Base-by-base conservation (phyloP, 37 sponge, comb jelly and placozoan species). In the Cliona cf. orientalis region DNA sequence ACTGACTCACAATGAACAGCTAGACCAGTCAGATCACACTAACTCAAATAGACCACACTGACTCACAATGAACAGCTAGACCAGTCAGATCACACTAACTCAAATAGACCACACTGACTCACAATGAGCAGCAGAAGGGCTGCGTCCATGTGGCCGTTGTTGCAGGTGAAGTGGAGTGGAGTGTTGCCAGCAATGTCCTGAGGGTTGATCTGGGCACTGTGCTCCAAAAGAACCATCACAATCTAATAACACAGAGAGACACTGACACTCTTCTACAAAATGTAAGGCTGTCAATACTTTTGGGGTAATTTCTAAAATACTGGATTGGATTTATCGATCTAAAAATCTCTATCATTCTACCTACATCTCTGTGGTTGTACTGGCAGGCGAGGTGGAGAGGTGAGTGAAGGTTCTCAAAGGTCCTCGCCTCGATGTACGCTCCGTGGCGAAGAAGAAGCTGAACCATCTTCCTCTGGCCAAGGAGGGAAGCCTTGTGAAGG, bases 351-450 rank as follows among this genome's bases (percentile, higher is more conserved):
- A 36, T 36, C 29, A 26, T 26, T 14, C 22, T n/a, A 5, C 95
- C 67, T 45, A 93, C 95, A 75, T 93, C 90, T 59, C 84, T 84
- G 73, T 95, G 88, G 73, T 95, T 90, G 80, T 95, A 98, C 60
- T 95, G 96, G 59, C 96, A 93, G 26, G 96, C 94, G 25, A 90
- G 80, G 74, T 98, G 99, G 11, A 98, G 83, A 31, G 99, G 92
- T 3, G 94, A 72, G 0, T 88, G 88, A 14, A 67, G 32, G n/a
- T 91, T 75, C 2, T 65, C 84, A 35, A 38, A 84, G 33, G 88
- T 93, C 61, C 43, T 57, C 42, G 58, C 66, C 71, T 91, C 59
- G 22, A 86, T 46, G 41, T 41, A 4, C 0, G 97, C 97, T 14
- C 92, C 92, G 49, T 86, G 83, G 0, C 31, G 2, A 3, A 93